Conservation (phyloP, 2,888 invertebrate species). For the Parnassius glacialis region DNA sequence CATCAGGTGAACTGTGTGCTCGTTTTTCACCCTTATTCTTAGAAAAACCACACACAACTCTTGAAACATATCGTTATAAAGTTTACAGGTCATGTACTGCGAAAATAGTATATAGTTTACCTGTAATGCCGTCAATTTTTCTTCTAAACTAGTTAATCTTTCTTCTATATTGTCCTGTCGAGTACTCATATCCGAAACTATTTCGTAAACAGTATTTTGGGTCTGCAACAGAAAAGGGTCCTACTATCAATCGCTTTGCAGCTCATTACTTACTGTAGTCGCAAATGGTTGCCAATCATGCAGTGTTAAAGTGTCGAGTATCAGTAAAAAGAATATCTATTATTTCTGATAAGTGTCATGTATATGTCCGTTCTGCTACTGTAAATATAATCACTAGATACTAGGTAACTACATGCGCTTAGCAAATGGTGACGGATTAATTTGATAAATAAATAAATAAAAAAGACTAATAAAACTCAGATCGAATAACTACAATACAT, state of each 20-base stretch:
- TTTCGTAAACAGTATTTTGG: constrained; percentile 98
- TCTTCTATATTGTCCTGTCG: constrained; percentile 97
- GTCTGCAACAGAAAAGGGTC: constrained; percentile 88
- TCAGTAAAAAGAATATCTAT: too few species aligned
- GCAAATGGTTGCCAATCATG: constrained; percentile 43
- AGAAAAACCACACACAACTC: too few species aligned
- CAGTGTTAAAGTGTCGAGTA: constrained; percentile 35
- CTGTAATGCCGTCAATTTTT: constrained; percentile 92
- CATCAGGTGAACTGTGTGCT: too few species aligned
- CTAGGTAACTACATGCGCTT: constrained; percentile 29
- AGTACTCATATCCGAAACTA: constrained; percentile 98
- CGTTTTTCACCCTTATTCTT: too few species aligned
- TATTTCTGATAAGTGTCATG: too few species aligned
- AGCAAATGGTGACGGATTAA: constrained; percentile 35
- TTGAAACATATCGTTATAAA: too few species aligned
- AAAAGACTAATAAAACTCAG: too few species aligned
- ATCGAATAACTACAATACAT: too few species aligned
- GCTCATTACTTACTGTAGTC: constrained; percentile 63
- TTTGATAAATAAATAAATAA: not conserved
- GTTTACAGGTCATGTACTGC: too few species aligned
- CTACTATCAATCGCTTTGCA: constrained; percentile 79
- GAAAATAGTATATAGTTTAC: constrained; percentile 50
- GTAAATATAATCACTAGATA: too few species aligned
- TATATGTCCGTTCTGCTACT: too few species aligned
- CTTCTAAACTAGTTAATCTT: constrained; percentile 95